Base-by-base conservation (phyloP, 2,113 vertebrate genomes). In the Erinaceus europaeus region DNA sequence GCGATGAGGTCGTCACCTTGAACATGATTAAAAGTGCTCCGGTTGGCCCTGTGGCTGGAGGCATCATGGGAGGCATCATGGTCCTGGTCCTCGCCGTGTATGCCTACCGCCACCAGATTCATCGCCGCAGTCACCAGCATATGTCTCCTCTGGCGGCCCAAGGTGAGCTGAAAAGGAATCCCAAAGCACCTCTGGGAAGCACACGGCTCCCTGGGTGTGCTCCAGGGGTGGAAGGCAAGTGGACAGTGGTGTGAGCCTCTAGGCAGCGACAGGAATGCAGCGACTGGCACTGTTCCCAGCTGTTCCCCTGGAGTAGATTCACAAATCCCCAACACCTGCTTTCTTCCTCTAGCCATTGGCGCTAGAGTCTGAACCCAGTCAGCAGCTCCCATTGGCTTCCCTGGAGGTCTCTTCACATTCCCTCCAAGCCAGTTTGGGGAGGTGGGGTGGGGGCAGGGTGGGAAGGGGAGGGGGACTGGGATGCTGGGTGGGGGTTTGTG, bases 61-160 rank as follows among this genome's bases (percentile, higher is more conserved):
- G 99, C 20, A 99, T 99, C 65, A 99, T 99, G 99, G 99, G 99
- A 83, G 99, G 99, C 90, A 99, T 99, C 87, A 99, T 99, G 99
- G 99, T 99, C 82, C 95, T 99, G 62, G 99, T 99, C 82, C 97
- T 99, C 40, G 99, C 98, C 0, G 98, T 99, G 52, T 99, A 99
- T 1, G 99, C 99, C 0, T 99, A 99, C 95, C 98, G 99, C 55
- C 99, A 99, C 90, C 99, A 99, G 97, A 99, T 99, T 68, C 99
- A 99, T 84, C 98, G 98, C 50, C 98, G 99, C 62, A 99, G 98
- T 0, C 99, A 99, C 94, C 99, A 99, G 97, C 99, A 99, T 93
- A 99, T 99, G 99, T 99, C 99, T 5, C 99, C 99, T 4, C 97
- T 99, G 84, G 99, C 99, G 11, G 98, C 99, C 0, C 99, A 99